Evolutionary conservation across 2,888 invertebrate genomes (phyloP).

Genomic region (Platynereis dumerilii): DNA sequence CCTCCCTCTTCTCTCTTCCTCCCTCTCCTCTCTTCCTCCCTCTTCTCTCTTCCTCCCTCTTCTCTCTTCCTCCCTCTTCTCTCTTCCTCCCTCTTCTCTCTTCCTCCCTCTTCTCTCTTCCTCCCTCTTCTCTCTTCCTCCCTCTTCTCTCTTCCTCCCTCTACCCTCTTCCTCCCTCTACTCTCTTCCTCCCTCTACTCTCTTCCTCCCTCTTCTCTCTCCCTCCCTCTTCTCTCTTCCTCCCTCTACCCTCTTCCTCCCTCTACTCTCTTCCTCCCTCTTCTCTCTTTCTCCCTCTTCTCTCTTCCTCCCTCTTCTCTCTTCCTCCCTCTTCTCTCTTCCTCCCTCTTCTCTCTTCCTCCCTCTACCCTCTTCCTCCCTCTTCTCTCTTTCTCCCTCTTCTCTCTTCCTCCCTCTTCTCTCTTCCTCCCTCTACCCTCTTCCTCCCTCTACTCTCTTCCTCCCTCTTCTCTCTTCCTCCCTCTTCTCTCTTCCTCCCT

Average conservation of each 20-base stretch:
- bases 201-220: not conserved
- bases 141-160: not conserved
- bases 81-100: constrained; percentile 1
- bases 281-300: not conserved
- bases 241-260: no score
- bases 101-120: not conserved
- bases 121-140: not conserved
- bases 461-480: constrained; percentile 9
- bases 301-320: constrained; percentile 2
- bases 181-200: no score
- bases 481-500: not conserved
- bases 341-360: not conserved
- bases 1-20: not conserved
- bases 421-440: no score
- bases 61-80: constrained; percentile 1
- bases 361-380: no score
- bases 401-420: constrained; percentile 5
- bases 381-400: not conserved
- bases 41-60: no score
- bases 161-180: no score
- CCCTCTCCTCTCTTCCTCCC: not conserved
- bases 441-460: no score
- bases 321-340: not conserved
- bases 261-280: no score
- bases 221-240: not conserved